Conservation (phyloP, 2,888 invertebrate species). For the Ectropis crepuscularia region DNA sequence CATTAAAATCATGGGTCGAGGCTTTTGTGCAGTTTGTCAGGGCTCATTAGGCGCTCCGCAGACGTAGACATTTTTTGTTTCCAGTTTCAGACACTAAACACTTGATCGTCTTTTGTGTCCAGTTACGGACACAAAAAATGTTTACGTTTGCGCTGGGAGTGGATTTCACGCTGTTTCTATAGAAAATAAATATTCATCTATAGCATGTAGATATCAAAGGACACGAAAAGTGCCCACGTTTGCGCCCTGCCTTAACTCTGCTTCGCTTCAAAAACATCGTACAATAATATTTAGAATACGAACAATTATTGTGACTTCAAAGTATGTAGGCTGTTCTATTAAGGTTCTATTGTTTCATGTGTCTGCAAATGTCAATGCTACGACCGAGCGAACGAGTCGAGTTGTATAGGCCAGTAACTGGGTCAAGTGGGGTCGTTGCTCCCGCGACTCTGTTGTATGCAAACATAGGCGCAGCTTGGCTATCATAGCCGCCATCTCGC, state of each 20-base stretch:
- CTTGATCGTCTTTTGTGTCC: too few relatives aligned
- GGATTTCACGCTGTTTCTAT: too few relatives aligned
- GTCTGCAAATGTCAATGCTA: slow-evolving; percentile 29
- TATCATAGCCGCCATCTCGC: slow-evolving; percentile 2
- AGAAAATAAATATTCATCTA: too few relatives aligned
- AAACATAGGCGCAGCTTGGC: slow-evolving; percentile 18
- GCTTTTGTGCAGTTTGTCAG: slow-evolving; percentile 25
- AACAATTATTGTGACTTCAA: not conserved
- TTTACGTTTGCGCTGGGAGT: too few relatives aligned
- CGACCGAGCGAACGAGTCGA: slow-evolving; percentile 12
- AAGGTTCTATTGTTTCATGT: not conserved
- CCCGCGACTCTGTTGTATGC: slow-evolving; percentile 16
- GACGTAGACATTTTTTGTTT: not conserved
- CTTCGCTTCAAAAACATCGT: too few relatives aligned
- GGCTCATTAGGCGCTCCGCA: not conserved
- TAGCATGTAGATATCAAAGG: too few relatives aligned
- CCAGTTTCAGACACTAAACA: too few relatives aligned
- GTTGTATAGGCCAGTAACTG: slow-evolving; percentile 16
- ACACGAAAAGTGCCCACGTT: too few relatives aligned
- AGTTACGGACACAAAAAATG: too few relatives aligned
- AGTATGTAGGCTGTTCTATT: not conserved
- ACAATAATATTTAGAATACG: too few relatives aligned
- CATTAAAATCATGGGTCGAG: slow-evolving; percentile 1
- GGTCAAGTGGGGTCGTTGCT: slow-evolving; percentile 25
- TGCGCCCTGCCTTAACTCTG: too few relatives aligned